Conservation (phyloP, 1,140 invertebrate species). For the Drosophila parabipectinata region DNA sequence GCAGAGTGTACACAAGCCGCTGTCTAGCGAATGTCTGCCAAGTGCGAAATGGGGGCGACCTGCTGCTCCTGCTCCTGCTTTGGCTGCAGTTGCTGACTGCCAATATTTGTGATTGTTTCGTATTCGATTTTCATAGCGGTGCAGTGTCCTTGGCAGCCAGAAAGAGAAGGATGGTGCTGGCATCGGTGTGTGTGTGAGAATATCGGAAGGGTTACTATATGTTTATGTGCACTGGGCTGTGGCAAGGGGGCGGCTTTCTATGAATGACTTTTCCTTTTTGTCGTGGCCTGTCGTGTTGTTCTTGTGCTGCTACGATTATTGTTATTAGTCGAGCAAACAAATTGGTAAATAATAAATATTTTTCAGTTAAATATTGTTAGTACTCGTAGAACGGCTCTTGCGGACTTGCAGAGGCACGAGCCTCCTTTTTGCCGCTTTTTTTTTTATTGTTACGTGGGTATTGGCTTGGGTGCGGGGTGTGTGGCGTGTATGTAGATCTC, state of each 20-base stretch:
- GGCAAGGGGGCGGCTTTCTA: slow-evolving; percentile 40
- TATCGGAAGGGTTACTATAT: slow-evolving; percentile 21
- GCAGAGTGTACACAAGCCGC: slow-evolving; percentile 72
- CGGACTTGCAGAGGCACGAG: slow-evolving; percentile 64
- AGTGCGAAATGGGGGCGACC: slow-evolving; percentile 56
- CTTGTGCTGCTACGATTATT: slow-evolving; percentile 78
- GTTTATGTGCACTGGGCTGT: slow-evolving; percentile 30
- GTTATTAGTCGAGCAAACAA: slow-evolving; percentile 84
- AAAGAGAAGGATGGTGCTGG: slow-evolving; percentile 5
- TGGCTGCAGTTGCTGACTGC: slow-evolving; percentile 53
- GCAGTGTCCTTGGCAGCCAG: slow-evolving; percentile 69
- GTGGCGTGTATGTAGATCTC: slow-evolving; percentile 73
- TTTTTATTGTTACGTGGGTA: slow-evolving; percentile 24
- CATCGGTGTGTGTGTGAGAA: slow-evolving; percentile 12
- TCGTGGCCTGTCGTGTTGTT: slow-evolving; percentile 22
- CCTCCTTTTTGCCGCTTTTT: slow-evolving; percentile 44
- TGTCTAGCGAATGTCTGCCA: slow-evolving; percentile 80
- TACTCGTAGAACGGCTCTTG: slow-evolving; percentile 68
- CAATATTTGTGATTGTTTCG: slow-evolving; percentile 78
- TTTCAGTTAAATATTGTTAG: slow-evolving; percentile 84
- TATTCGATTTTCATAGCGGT: slow-evolving; percentile 76
- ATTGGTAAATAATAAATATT: slow-evolving; percentile 84
- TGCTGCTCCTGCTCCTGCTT: slow-evolving; percentile 24
- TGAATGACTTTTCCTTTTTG: slow-evolving; percentile 64
- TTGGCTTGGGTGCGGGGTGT: slow-evolving; percentile 7